Conservation (phyloP, 2,113 vertebrate genomes). For the human region DNA sequence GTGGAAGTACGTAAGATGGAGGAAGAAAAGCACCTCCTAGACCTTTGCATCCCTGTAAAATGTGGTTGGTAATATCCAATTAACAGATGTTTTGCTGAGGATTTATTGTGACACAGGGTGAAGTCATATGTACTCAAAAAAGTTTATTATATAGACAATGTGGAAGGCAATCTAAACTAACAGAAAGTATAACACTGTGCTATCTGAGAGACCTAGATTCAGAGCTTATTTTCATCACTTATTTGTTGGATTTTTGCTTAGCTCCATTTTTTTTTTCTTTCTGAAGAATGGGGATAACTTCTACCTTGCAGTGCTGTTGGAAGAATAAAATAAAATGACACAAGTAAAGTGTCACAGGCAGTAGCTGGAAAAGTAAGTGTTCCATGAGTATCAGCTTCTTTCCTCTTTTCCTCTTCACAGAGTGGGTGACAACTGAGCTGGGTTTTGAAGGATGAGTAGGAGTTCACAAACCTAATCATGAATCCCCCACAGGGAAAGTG, state of each 20-base stretch:
- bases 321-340: not conserved
- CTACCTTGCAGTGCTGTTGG: not conserved
- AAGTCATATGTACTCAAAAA: not conserved
- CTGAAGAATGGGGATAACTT: not conserved
- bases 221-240: not conserved
- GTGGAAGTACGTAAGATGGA: not conserved
- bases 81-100: not conserved
- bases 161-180: not conserved
- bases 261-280: not conserved
- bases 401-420: not conserved
- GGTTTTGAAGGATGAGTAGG: slow-evolving; percentile 7
- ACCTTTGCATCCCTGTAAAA: not conserved
- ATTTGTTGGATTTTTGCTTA: not conserved
- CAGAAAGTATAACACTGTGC: not conserved
- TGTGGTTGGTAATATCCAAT: not conserved
- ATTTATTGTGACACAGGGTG: not conserved
- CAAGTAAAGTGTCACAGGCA: not conserved
- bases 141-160: not conserved
- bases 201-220: not conserved
- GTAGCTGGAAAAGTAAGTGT: not conserved
- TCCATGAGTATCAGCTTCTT: not conserved
- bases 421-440: not conserved
- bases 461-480: not conserved
- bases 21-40: not conserved
- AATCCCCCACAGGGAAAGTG: not conserved